Conservation (phyloP, 2,797 vertebrate species). For the Paguma larvata region DNA sequence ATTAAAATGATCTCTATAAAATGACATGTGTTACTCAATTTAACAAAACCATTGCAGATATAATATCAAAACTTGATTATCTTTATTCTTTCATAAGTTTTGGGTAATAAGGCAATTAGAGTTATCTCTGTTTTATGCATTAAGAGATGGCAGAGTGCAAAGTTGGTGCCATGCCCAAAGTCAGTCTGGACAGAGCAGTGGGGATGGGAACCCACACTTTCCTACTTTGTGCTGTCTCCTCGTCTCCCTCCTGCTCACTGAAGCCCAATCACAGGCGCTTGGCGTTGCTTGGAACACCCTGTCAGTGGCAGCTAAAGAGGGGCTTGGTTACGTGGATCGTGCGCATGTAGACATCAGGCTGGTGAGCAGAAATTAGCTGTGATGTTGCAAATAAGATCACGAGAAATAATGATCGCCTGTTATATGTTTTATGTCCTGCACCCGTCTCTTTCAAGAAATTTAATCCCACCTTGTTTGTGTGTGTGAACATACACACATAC, state of each 20-base stretch:
- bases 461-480: neutral
- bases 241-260: neutral
- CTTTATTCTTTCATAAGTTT: neutral
- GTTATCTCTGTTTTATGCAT: neutral
- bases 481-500: fast-evolving
- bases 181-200: neutral
- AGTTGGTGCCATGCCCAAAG: neutral
- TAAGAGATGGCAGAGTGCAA: neutral
- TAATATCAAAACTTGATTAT: no score
- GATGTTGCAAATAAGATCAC: neutral
- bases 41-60: neutral
- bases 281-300: neutral
- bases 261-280: neutral
- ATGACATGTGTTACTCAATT: neutral
- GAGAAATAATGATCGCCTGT: no score
- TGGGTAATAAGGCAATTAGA: neutral
- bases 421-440: neutral
- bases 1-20: neutral
- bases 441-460: neutral
- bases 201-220: neutral
- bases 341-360: neutral
- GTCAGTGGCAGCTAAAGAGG: neutral
- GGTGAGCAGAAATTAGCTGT: neutral
- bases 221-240: neutral
- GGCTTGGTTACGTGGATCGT: neutral